phyloP scores from a whole-genome alignment of 2,888 invertebrate genomes.

The Nomada flava region DNA sequence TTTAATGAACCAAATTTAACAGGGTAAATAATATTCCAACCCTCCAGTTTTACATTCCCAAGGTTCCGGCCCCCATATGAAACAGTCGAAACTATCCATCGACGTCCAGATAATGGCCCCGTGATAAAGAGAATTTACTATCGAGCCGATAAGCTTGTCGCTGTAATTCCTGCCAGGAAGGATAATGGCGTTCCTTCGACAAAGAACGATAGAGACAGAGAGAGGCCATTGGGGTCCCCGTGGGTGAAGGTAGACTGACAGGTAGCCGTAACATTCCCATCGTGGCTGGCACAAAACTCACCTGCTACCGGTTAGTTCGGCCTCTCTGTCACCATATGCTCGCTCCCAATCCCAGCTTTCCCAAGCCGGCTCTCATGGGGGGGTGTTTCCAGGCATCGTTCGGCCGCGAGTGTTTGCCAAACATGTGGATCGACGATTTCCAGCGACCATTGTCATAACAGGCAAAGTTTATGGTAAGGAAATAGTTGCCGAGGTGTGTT shows the following conservation, averaged over 20 bases:
- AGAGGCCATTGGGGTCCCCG: conserved; percentile 43
- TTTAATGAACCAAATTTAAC: too few species aligned
- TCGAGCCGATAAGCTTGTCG: conserved; percentile 47
- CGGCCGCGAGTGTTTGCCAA: conserved; percentile 45
- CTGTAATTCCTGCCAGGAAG: conserved; percentile 58
- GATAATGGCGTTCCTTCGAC: conserved; percentile 55
- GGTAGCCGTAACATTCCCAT: conserved; percentile 80
- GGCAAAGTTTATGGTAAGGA: conserved; percentile 31
- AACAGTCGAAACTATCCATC: conserved; percentile 45
- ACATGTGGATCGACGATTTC: conserved; percentile 54
- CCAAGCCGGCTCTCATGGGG: conserved; percentile 57
- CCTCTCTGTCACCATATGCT: conserved; percentile 74
- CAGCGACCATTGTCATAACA: conserved; percentile 31
- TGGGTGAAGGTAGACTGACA: conserved; percentile 63
- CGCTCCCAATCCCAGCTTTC: conserved; percentile 63
- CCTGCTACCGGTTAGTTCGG: conserved; percentile 78
- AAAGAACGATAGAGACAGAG: conserved; percentile 44
- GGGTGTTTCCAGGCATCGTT: conserved; percentile 33
- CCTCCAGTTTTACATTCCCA: background rate
- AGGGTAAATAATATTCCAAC: background rate
- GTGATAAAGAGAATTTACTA: conserved; percentile 61
- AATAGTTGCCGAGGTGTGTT: conserved; percentile 4
- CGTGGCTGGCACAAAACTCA: conserved; percentile 75
- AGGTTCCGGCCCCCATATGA: background rate
- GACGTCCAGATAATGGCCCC: conserved; percentile 51